Evolutionary conservation across 2,888 invertebrate species (phyloP).

Genomic region (Ophraella communa): DNA sequence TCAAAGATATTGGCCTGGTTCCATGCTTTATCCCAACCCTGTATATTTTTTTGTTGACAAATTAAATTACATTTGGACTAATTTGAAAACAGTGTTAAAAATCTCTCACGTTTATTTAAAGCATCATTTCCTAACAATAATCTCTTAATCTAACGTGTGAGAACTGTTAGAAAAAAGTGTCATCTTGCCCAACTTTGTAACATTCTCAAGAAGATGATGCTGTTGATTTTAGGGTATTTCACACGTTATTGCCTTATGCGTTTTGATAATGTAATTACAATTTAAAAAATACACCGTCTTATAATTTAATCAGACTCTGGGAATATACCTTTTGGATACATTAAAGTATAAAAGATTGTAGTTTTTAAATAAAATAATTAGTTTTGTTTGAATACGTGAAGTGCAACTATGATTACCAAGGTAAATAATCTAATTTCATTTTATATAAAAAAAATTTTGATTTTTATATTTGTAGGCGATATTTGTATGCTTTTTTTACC

Average conservation of each 20-base stretch:
- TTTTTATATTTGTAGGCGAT: conserved; percentile 21
- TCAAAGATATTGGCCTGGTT: no score
- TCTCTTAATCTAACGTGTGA: conserved; percentile 10
- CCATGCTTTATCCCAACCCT: no score
- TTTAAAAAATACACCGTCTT: conserved; percentile 11
- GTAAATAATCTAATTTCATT: no score
- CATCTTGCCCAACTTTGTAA: conserved; percentile 3
- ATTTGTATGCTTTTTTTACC: conserved; percentile 17
- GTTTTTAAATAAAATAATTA: conserved; percentile 11
- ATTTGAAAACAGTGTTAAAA: neutral
- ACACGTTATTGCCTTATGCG: conserved; percentile 1
- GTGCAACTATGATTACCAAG: conserved; percentile 9
- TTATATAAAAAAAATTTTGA: neutral
- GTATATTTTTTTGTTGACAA: no score
- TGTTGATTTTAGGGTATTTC: neutral
- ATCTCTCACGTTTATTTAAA: neutral
- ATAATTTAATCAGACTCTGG: conserved; percentile 18
- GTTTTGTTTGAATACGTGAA: conserved; percentile 8
- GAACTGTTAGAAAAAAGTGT: conserved; percentile 16
- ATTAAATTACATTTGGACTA: neutral
- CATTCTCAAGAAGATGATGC: conserved; percentile 5
- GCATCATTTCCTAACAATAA: conserved; percentile 5
- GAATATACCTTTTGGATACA: conserved; percentile 7
- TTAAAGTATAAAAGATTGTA: conserved; percentile 18
- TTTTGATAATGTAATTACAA: conserved; percentile 13